These are phyloP conservation scores for Orthonevra nobilis DNA, from an alignment of 2,888 invertebrate genomes.

Conservation along the genomic window DNA sequence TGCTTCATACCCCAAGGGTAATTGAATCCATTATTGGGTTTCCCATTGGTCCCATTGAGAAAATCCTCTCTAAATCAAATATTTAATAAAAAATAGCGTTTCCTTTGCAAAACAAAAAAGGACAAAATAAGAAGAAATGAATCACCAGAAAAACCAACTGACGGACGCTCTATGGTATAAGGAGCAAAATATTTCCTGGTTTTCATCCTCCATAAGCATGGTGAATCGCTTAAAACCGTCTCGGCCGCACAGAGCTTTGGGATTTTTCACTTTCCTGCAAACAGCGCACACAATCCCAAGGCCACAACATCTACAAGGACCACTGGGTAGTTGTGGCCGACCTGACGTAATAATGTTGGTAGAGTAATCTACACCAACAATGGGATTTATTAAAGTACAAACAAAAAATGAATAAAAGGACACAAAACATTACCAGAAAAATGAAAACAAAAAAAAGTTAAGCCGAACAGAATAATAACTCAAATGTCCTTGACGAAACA, in stretches of 20 bases:
- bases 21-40: conserved; percentile 59
- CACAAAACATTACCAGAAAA: too few species aligned
- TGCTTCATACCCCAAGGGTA: conserved; percentile 40
- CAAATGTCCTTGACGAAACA: conserved; percentile 55
- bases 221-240: conserved; percentile 41
- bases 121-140: conserved; percentile 16
- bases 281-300: conserved; percentile 28
- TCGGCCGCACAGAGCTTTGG: conserved; percentile 22
- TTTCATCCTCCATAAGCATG: conserved; percentile 36
- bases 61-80: conserved; percentile 31
- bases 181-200: conserved; percentile 34
- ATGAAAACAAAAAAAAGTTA: conserved; percentile 18
- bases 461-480: conserved; percentile 57
- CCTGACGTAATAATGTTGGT: conserved; percentile 45
- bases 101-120: conserved; percentile 11
- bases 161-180: not conserved
- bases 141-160: too few species aligned
- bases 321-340: conserved; percentile 11
- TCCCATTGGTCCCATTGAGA: conserved; percentile 36
- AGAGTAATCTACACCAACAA: conserved; percentile 56
- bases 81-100: conserved; percentile 36
- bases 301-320: conserved; percentile 11
- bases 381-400: conserved; percentile 5
- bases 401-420: too few species aligned
- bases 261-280: conserved; percentile 58